Evolutionary conservation across 2,888 invertebrate genomes (phyloP).

Genomic region (Timema podura): DNA sequence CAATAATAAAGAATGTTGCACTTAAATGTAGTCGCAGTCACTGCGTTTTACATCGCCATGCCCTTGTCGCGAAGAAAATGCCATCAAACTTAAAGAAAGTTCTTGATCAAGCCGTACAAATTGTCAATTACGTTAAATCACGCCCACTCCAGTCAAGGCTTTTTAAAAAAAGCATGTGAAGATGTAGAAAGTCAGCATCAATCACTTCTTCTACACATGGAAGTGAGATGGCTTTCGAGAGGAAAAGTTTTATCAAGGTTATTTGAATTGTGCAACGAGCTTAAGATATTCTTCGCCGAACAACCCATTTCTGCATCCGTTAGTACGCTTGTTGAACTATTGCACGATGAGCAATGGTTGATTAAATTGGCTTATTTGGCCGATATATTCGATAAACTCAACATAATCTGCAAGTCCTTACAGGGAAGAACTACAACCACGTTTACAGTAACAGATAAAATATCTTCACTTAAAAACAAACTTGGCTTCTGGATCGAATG

Average conservation of each 20-base stretch:
- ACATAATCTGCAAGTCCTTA: too few relatives aligned
- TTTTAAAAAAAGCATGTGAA: constrained; percentile 10
- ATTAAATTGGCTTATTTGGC: too few relatives aligned
- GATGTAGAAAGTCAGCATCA: not conserved
- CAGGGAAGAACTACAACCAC: too few relatives aligned
- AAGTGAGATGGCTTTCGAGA: constrained; percentile 13
- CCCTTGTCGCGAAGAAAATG: not conserved
- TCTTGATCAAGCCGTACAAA: constrained; percentile 15
- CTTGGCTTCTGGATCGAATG: not conserved
- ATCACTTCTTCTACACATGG: not conserved
- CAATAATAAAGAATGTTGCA: too few relatives aligned
- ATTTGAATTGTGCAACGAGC: not conserved
- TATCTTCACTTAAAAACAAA: not conserved
- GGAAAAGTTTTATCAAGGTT: constrained; percentile 6
- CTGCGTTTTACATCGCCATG: not conserved
- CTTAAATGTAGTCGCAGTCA: too few relatives aligned
- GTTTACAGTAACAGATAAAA: constrained; percentile 4
- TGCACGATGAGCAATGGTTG: too few relatives aligned
- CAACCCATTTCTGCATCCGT: too few relatives aligned
- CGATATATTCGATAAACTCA: too few relatives aligned
- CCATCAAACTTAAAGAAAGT: constrained; percentile 14
- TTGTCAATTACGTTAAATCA: constrained; percentile 12
- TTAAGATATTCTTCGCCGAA: too few relatives aligned
- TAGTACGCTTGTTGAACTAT: too few relatives aligned
- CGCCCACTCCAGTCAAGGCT: not conserved